Evolutionary conservation across 2,797 vertebrate species (phyloP).

Genomic region (Macropodus opercularis): DNA sequence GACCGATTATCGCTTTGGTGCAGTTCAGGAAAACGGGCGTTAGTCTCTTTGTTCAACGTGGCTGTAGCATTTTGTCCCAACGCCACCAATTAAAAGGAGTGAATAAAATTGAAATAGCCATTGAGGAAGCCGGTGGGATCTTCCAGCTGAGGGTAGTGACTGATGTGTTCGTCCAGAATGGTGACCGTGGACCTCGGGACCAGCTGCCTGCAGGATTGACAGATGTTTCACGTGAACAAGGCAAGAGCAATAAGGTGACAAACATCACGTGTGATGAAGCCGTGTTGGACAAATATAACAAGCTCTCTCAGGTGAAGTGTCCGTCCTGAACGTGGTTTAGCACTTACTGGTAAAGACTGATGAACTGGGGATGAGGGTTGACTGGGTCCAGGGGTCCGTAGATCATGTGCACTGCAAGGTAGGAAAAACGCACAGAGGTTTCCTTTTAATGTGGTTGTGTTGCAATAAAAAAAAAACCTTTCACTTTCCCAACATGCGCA

Average conservation of each 20-base stretch:
- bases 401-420: constrained; percentile 92
- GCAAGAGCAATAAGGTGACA: too few relatives aligned
- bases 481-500: background rate
- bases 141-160: constrained; percentile 96
- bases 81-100: constrained; percentile 91
- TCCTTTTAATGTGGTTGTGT: too few relatives aligned
- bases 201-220: constrained; percentile 80
- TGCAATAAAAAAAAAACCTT: too few relatives aligned
- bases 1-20: constrained; percentile 4
- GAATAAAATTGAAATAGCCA: constrained; percentile 93
- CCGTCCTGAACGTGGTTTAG: too few relatives aligned
- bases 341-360: constrained; percentile 92
- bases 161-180: constrained; percentile 92
- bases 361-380: constrained; percentile 93
- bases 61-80: background rate
- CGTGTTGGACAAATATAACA: too few relatives aligned
- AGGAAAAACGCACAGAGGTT: constrained; percentile 12
- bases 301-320: too few relatives aligned
- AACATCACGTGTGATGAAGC: too few relatives aligned
- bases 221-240: background rate
- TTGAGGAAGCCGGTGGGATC: constrained; percentile 94
- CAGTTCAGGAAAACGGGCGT: background rate
- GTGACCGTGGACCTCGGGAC: constrained; percentile 89
- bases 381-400: constrained; percentile 95
- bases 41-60: background rate